These are phyloP conservation scores for Leistus spinibarbis DNA, from an alignment of 2,888 invertebrate genomes.

Conservation along the genomic window DNA sequence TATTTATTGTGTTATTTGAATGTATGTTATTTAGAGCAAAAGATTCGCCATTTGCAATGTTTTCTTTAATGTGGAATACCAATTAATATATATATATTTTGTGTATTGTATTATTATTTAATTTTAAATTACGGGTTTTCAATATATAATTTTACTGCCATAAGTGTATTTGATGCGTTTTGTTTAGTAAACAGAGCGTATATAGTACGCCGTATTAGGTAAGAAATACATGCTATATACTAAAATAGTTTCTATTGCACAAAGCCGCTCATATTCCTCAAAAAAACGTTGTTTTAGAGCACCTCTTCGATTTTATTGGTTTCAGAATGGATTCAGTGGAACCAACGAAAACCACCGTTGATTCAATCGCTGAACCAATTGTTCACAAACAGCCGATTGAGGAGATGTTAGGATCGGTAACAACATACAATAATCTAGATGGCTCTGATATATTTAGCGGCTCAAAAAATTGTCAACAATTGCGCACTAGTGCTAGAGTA, in stretches of 20 bases:
- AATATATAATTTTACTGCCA: slow-evolving; percentile 13
- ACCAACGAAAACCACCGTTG: background rate
- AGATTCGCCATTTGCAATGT: slow-evolving; percentile 37
- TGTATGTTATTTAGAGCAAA: slow-evolving; percentile 25
- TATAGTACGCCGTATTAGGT: slow-evolving; percentile 18
- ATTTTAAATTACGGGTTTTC: background rate
- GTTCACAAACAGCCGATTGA: slow-evolving; percentile 49
- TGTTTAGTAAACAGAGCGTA: slow-evolving; percentile 16
- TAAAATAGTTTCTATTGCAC: background rate
- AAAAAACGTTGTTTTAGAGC: background rate
- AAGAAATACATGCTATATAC: slow-evolving; percentile 18
- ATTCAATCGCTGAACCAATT: background rate
- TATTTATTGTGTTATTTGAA: slow-evolving; percentile 5
- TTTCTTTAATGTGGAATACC: slow-evolving; percentile 27
- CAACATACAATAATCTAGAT: slow-evolving; percentile 61
- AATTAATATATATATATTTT: slow-evolving; percentile 14
- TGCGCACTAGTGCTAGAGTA: slow-evolving; percentile 75
- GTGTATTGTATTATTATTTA: slow-evolving; percentile 9
- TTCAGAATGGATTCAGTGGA: slow-evolving; percentile 27
- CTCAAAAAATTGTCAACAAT: slow-evolving; percentile 55
- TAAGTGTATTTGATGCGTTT: slow-evolving; percentile 9
- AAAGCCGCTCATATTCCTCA: background rate
- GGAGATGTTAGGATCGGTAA: slow-evolving; percentile 72
- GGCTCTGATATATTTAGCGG: slow-evolving; percentile 55
- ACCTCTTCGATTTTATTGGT: background rate